A percentile compares a stretch with the other conserved stretches of the same genome.
Evolutionary conservation across 2,888 invertebrate genomes (phyloP).

Genomic region (Hyposoter dolosus): DNA sequence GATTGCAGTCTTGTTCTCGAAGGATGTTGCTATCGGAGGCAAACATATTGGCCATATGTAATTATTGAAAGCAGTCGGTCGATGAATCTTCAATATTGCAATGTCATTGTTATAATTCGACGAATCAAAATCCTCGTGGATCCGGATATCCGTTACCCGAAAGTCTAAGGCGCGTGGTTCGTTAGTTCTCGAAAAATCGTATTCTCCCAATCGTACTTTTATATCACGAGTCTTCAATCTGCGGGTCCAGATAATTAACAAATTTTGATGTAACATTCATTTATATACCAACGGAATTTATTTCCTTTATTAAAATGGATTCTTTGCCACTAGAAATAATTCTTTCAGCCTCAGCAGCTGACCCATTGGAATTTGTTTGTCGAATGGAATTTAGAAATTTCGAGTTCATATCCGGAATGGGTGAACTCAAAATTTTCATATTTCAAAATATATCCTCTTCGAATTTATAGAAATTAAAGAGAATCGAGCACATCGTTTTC

Average conservation of each 20-base stretch:
- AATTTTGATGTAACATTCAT: not conserved
- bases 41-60: constrained; percentile 95
- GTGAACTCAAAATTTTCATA: too few relatives aligned
- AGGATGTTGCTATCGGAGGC: constrained; percentile 88
- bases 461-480: not conserved
- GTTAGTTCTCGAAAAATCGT: constrained; percentile 89
- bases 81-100: constrained; percentile 89
- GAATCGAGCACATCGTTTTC: not conserved
- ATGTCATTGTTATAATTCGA: constrained; percentile 92
- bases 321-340: not conserved
- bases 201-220: constrained; percentile 92
- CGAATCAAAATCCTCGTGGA: constrained; percentile 89
- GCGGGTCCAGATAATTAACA: constrained; percentile 49
- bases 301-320: not conserved
- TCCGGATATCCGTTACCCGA: constrained; percentile 88
- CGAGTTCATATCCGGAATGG: too few relatives aligned
- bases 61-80: constrained; percentile 89
- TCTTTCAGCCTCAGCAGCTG: too few relatives aligned
- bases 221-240: constrained; percentile 88
- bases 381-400: too few relatives aligned
- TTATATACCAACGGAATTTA: not conserved
- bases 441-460: too few relatives aligned
- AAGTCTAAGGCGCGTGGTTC: constrained; percentile 91
- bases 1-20: constrained; percentile 88
- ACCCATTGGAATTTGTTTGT: too few relatives aligned